phyloP scores from a whole-genome alignment of 2,888 invertebrate species.

The Cheilosia vulpina region DNA sequence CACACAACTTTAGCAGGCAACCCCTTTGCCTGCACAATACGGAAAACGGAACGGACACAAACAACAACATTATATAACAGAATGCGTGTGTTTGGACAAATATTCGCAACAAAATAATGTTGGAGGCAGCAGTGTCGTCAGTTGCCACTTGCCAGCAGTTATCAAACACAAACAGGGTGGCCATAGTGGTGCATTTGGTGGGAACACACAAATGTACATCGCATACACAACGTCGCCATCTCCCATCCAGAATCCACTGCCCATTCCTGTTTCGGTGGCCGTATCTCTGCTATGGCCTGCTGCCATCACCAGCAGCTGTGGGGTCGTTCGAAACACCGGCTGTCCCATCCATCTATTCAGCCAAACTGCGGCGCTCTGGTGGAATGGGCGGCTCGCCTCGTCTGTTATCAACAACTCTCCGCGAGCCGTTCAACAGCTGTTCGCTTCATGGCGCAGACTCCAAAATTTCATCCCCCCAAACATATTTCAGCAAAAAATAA shows the following conservation, averaged over 20 bases:
- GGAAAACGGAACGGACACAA: background rate
- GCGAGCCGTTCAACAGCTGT: conserved; percentile 68
- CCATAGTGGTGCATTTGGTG: conserved; percentile 46
- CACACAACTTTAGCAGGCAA: conserved; percentile 20
- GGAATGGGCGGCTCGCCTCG: conserved; percentile 41
- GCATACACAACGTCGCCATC: background rate
- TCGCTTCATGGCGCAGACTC: conserved; percentile 63
- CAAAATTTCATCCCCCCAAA: conserved; percentile 51
- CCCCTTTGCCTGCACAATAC: background rate
- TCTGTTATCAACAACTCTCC: conserved; percentile 58
- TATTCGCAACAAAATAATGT: conserved; percentile 67
- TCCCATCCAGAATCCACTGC: background rate
- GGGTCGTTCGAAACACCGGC: conserved; percentile 70
- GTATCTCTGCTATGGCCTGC: conserved; percentile 42
- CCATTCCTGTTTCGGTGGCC: background rate
- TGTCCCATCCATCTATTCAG: conserved; percentile 62
- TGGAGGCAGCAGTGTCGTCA: conserved; percentile 26
- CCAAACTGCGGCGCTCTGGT: background rate
- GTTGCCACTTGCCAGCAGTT: conserved; percentile 35
- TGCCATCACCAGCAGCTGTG: conserved; percentile 70
- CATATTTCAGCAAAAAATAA: background rate
- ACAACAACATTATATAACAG: conserved; percentile 44
- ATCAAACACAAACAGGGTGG: conserved; percentile 69
- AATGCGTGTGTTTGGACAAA: conserved; percentile 57
- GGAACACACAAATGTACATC: conserved; percentile 11